phyloP scores from a whole-genome alignment of 2,113 vertebrate species.

The Ondatra zibethicus region DNA sequence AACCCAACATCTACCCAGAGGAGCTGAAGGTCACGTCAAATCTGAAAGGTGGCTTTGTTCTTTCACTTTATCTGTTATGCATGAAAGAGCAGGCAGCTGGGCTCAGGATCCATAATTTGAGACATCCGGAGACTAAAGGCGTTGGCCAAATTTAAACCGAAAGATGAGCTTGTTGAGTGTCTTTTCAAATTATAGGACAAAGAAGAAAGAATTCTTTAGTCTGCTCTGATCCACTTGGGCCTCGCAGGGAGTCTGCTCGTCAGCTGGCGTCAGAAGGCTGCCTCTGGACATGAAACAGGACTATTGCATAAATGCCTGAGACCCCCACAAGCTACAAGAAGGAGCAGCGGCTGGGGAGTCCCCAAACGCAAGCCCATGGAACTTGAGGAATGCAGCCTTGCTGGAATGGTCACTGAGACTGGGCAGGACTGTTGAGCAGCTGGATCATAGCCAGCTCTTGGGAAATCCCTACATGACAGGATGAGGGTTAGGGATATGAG shows the following conservation, averaged over 20 bases:
- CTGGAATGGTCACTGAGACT: not conserved
- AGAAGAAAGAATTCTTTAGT: not conserved
- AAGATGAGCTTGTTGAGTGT: conserved; percentile 70
- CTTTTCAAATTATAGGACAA: conserved; percentile 47
- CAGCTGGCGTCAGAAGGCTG: not conserved
- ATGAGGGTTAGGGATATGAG: not conserved
- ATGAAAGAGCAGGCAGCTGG: conserved; percentile 55
- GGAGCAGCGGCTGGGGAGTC: not conserved
- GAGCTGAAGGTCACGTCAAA: conserved; percentile 73
- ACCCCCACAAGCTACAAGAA: not conserved
- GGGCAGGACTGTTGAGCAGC: fast-evolving
- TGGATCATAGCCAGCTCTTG: fast-evolving
- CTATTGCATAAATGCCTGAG: not conserved
- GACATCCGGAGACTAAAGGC: conserved; percentile 72
- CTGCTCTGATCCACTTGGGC: conserved; percentile 44
- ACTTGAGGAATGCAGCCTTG: not conserved
- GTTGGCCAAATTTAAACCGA: conserved; percentile 74
- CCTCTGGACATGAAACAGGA: not conserved
- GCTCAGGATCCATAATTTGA: conserved; percentile 66
- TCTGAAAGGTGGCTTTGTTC: conserved; percentile 75
- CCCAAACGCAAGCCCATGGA: not conserved
- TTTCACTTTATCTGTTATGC: conserved; percentile 60
- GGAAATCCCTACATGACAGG: not conserved
- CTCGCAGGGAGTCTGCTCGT: not conserved
- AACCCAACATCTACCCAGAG: not conserved